Conservation (phyloP, 1,140 invertebrate genomes). For the Aphaenogaster rudis region DNA sequence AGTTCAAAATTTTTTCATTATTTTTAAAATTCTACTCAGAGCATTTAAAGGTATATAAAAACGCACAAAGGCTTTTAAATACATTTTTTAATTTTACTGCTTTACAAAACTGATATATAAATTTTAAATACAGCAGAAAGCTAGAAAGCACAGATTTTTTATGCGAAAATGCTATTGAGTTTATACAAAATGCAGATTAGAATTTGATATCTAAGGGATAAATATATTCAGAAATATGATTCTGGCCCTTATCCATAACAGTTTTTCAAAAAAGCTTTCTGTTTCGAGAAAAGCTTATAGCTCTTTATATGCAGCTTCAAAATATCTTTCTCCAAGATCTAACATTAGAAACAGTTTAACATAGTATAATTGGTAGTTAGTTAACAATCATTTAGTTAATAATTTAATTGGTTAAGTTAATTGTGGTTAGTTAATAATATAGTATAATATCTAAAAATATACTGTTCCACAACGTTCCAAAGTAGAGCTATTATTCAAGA, state of each 20-base stretch:
- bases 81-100: not conserved
- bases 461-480: not conserved
- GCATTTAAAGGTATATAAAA: not conserved
- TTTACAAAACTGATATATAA: not conserved
- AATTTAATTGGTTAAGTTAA: too few species aligned
- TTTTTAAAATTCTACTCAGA: not conserved
- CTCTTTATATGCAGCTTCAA: not conserved
- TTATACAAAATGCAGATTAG: not conserved
- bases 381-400: too few species aligned
- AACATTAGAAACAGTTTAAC: not conserved
- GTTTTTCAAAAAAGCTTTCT: not conserved
- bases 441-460: not conserved
- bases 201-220: constrained; percentile 5
- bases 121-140: constrained; percentile 15
- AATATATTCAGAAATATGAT: not conserved
- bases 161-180: not conserved
- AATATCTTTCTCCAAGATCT: not conserved
- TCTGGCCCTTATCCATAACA: not conserved
- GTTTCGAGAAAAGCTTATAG: not conserved
- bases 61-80: constrained; percentile 5
- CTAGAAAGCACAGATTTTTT: not conserved
- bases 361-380: not conserved
- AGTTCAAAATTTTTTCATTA: not conserved
- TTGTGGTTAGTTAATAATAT: not conserved
- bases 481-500: not conserved